Percentiles rank a stretch among this genome's conserved stretches.
These are phyloP conservation scores for Chymomyza fuscimana DNA, from an alignment of 2,888 invertebrate species.

Conservation along the genomic window DNA sequence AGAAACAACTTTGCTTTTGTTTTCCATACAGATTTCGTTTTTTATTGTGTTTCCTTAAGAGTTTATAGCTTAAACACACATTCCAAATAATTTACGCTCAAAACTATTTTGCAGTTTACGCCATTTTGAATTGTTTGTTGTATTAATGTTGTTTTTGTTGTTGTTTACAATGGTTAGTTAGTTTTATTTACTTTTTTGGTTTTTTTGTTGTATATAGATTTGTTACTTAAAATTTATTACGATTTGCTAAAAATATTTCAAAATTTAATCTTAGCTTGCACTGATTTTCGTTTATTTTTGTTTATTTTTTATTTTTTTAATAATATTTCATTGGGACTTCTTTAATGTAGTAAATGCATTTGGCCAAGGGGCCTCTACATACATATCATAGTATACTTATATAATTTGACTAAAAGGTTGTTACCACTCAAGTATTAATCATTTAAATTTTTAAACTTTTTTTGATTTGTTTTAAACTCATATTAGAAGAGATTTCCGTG, in stretches of 20 bases:
- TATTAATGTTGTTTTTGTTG: neutral
- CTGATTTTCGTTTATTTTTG: constrained; percentile 13
- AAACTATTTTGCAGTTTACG: too few species aligned
- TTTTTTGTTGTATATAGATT: constrained; percentile 46
- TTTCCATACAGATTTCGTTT: too few species aligned
- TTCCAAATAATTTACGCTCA: too few species aligned
- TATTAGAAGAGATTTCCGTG: neutral
- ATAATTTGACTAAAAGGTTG: constrained; percentile 14
- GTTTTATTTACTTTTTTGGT: too few species aligned
- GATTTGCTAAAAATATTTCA: constrained; percentile 66
- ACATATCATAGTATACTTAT: neutral
- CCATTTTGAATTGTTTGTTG: neutral
- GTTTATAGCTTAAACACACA: too few species aligned
- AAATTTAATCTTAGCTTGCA: constrained; percentile 40
- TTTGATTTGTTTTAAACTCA: neutral
- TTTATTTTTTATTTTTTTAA: neutral
- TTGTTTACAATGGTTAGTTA: neutral
- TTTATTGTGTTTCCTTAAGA: too few species aligned
- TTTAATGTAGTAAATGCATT: constrained; percentile 26
- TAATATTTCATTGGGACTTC: constrained; percentile 17
- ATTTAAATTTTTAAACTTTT: neutral
- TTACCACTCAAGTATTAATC: constrained; percentile 56
- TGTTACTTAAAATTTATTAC: constrained; percentile 43
- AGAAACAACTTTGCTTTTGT: too few species aligned
- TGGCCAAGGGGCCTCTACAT: neutral